Evolutionary conservation across 2,888 invertebrate species (phyloP).

Genomic region (Acanthococcus lagerstroemiae): DNA sequence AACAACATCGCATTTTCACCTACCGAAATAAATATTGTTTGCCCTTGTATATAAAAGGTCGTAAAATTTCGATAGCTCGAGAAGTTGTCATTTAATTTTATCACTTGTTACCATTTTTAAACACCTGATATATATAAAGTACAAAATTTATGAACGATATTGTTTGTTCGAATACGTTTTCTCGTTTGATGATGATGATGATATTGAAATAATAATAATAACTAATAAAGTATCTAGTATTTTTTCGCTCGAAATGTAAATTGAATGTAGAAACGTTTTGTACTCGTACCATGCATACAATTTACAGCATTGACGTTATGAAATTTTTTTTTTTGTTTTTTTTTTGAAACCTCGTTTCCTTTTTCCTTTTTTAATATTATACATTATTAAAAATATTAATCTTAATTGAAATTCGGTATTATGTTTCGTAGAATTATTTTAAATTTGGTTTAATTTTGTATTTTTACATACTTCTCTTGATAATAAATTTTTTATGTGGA

Average conservation of each 20-base stretch:
- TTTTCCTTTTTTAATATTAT: background rate
- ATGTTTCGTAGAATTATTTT: background rate
- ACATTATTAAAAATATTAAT: background rate
- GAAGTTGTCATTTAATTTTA: background rate
- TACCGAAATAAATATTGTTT: too few relatives aligned
- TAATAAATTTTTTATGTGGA: background rate
- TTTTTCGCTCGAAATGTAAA: too few relatives aligned
- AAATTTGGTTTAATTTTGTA: background rate
- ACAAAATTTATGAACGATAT: background rate
- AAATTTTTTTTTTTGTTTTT: background rate
- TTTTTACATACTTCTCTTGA: background rate
- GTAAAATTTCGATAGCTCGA: too few relatives aligned
- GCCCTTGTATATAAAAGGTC: too few relatives aligned
- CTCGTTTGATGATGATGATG: too few relatives aligned
- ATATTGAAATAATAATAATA: too few relatives aligned
- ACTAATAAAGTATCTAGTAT: too few relatives aligned
- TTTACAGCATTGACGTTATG: background rate
- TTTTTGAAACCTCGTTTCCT: background rate
- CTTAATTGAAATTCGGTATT: background rate
- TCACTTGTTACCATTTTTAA: background rate
- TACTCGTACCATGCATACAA: background rate
- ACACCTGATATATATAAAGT: background rate
- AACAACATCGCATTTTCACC: too few relatives aligned
- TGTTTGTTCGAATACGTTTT: background rate
- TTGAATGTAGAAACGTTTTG: too few relatives aligned